Percentiles rank a stretch among this genome's conserved stretches.
These are phyloP conservation scores for Mycteria americana DNA, from an alignment of 2,797 vertebrate species.

Conservation along the genomic window DNA sequence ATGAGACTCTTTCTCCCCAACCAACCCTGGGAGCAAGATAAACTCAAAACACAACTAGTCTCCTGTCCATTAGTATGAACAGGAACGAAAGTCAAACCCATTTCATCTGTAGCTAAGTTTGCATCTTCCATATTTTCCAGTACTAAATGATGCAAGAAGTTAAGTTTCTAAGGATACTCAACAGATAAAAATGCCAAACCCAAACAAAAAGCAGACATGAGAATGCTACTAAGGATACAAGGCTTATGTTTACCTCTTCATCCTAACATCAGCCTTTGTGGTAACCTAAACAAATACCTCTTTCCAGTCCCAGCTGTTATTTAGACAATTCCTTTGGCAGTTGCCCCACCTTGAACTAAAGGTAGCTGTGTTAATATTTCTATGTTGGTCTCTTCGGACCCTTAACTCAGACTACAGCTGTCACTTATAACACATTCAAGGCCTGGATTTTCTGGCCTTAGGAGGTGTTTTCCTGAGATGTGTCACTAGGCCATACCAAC, in stretches of 20 bases:
- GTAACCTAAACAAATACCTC: not conserved
- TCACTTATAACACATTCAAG: not conserved
- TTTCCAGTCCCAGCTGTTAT: not conserved
- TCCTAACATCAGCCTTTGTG: not conserved
- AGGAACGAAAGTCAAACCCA: not conserved
- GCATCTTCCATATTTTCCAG: not conserved
- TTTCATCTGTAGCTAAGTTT: not conserved
- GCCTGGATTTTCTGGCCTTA: not conserved
- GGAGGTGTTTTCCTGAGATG: not conserved
- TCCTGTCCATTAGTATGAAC: not conserved
- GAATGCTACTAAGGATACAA: not conserved
- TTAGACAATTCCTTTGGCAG: not conserved
- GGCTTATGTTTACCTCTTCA: not conserved
- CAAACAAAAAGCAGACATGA: not conserved
- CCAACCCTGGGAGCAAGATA: not conserved
- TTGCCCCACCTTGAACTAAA: not conserved
- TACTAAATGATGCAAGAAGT: not conserved
- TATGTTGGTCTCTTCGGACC: fast-evolving
- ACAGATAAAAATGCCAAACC: not conserved
- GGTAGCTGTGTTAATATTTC: not conserved
- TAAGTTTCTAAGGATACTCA: not conserved
- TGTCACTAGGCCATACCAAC: not conserved
- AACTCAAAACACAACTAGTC: not conserved
- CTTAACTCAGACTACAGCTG: not conserved
- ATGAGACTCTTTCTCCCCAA: not conserved